These are phyloP conservation scores for Timema podura DNA, from an alignment of 2,888 invertebrate genomes.

Conservation along the genomic window DNA sequence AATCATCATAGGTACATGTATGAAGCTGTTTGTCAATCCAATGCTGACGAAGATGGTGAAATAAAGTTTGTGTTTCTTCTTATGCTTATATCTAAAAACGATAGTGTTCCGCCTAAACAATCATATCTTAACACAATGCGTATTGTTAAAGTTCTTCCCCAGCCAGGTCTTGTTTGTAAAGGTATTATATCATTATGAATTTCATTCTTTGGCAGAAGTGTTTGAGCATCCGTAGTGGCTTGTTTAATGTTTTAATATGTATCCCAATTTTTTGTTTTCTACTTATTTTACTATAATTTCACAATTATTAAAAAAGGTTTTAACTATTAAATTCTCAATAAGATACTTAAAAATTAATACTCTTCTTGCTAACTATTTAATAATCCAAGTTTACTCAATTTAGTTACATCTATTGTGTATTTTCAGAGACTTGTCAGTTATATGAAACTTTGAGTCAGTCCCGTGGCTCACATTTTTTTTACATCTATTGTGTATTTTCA, in stretches of 20 bases:
- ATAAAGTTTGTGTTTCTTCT: constrained; percentile 9
- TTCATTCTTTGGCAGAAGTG: constrained; percentile 6
- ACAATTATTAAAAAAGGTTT: no score
- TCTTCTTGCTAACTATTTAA: neutral
- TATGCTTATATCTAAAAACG: constrained; percentile 8
- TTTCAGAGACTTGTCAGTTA: neutral
- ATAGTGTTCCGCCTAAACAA: neutral
- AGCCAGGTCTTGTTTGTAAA: constrained; percentile 13
- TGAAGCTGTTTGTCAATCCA: constrained; percentile 8
- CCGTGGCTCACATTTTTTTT: neutral
- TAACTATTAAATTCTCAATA: no score
- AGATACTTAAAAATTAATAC: neutral
- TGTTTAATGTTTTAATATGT: neutral
- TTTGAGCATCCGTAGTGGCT: neutral
- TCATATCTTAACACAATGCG: neutral
- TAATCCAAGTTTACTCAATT: neutral
- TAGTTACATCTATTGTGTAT: neutral
- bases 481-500: neutral
- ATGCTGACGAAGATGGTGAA: constrained; percentile 8
- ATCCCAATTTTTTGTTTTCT: neutral
- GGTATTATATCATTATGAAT: constrained; percentile 9
- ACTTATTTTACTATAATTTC: neutral
- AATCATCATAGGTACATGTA: neutral
- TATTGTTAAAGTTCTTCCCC: constrained; percentile 4
- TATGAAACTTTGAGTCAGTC: neutral